Evolutionary conservation across 2,888 invertebrate species (phyloP), one percentile per base, ranked within the genome.

Genomic region (Drosophila setosimentum): DNA sequence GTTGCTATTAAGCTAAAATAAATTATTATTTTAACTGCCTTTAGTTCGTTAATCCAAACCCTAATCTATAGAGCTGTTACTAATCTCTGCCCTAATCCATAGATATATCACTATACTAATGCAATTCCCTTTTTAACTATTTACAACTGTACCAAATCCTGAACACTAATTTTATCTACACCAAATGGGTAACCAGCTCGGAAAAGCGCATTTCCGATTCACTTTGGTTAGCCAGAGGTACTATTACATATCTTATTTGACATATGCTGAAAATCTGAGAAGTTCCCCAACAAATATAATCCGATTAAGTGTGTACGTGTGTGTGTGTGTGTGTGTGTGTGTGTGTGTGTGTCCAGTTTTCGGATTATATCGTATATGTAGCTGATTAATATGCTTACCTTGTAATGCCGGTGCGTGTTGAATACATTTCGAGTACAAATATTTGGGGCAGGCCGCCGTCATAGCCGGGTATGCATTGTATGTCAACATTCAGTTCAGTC

Each of bases 391-490:
- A 89, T 90, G 90, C 91, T 92, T 90, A 93, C 93, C 93, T 93
- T 82, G 92, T 92, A 75, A 91, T 79, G 77, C 93, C 93, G 75
- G 92, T 93, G 91, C 92, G 93, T 80, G 91, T 84, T 78, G 93
- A 93, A 92, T 94, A 96, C 82, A 97, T 95, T 94, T 97, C 97
- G 79, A 98, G 94, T 62, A 97, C 94, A 94, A 98, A 98, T 92
- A 95, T 95, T 94, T 98, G 97, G 70, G 97, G 97, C 89, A 98
- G 95, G 78, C 98, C 98, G 70, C 98, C 98, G 94, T 98, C 97
- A 94, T 97, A 97, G 83, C 97, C 97, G 30, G 97, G 94, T 90
- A 96, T 95, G 93, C 98, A 98, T 89, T 95, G 95, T 82, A 97
- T 96, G 93, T 96, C 96, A 83, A 97, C 96, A 72, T 96, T 96